These are phyloP conservation scores for Palythoa grandis DNA, from an alignment of 92 coral and sea anemone genomes.

Conservation along the genomic window DNA sequence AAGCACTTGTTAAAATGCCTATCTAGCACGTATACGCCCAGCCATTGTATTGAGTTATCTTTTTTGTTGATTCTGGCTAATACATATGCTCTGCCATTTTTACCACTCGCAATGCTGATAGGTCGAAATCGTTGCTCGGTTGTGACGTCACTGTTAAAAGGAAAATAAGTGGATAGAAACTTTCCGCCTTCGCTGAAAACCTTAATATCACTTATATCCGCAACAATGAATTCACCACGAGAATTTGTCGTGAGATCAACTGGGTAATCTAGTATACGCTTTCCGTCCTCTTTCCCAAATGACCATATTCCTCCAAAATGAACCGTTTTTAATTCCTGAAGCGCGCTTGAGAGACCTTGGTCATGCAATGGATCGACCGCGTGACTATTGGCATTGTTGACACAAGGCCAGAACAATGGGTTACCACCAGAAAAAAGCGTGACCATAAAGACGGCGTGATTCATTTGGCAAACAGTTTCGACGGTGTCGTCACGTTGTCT, in stretches of 20 bases:
- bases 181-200: constrained; percentile 31
- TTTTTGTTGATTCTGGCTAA: not conserved
- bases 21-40: constrained; percentile 9
- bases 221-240: constrained; percentile 19
- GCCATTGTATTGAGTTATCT: not conserved
- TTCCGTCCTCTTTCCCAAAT: constrained; percentile 14
- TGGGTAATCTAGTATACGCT: constrained; percentile 4
- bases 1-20: not conserved
- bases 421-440: constrained; percentile 24
- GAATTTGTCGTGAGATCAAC: constrained; percentile 28
- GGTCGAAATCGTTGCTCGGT: constrained; percentile 31
- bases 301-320: constrained; percentile 29
- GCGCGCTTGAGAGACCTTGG: constrained; percentile 1
- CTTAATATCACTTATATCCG: constrained; percentile 29
- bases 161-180: constrained; percentile 10
- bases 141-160: constrained; percentile 6
- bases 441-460: constrained; percentile 41
- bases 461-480: constrained; percentile 28
- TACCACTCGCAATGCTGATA: constrained; percentile 29
- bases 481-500: constrained; percentile 18
- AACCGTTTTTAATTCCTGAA: constrained; percentile 24
- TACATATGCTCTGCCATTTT: constrained; percentile 22
- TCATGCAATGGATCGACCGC: not conserved
- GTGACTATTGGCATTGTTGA: not conserved
- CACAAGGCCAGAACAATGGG: constrained; percentile 27